phyloP scores from a whole-genome alignment of 2,797 vertebrate genomes.

The Cirrhinus molitorella region DNA sequence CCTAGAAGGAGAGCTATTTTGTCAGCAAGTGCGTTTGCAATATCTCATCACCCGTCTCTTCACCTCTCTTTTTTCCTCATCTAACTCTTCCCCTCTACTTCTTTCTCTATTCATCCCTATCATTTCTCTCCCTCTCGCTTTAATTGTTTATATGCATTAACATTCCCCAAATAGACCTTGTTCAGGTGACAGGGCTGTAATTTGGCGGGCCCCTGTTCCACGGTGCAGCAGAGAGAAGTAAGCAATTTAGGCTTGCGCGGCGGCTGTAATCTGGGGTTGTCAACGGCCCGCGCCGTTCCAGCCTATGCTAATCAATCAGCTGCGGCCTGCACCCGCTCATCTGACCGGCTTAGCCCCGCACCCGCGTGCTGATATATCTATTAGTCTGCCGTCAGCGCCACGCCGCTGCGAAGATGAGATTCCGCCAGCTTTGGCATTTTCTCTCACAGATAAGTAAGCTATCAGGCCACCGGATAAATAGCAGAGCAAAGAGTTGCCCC shows the following conservation, averaged over 20 bases:
- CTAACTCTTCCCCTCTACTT: conserved; percentile 42
- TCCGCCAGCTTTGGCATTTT: conserved; percentile 90
- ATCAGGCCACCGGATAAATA: conserved; percentile 96
- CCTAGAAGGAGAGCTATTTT: conserved; percentile 12
- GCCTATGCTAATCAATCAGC: conserved; percentile 97
- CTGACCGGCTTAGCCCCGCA: conserved; percentile 94
- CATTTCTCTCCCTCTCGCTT: conserved; percentile 74
- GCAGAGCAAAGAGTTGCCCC: conserved; percentile 95
- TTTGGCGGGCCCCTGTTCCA: conserved; percentile 89
- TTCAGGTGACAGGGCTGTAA: conserved; percentile 97
- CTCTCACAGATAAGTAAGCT: conserved; percentile 92
- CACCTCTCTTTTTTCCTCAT: conserved; percentile 24
- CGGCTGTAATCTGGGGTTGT: conserved; percentile 96
- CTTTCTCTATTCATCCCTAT: conserved; percentile 49
- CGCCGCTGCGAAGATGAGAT: conserved; percentile 88
- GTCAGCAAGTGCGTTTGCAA: conserved; percentile 6
- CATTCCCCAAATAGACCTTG: conserved; percentile 93
- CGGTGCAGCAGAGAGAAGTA: conserved; percentile 83
- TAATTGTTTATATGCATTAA: conserved; percentile 99
- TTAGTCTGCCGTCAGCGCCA: conserved; percentile 90
- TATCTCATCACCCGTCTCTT: conserved; percentile 30
- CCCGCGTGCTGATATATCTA: conserved; percentile 97
- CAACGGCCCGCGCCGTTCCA: conserved; percentile 87
- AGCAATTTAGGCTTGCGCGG: conserved; percentile 89
- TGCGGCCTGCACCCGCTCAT: conserved; percentile 90